These are phyloP conservation scores for Lithophane leautieri DNA, from an alignment of 2,888 invertebrate genomes.

Conservation along the genomic window DNA sequence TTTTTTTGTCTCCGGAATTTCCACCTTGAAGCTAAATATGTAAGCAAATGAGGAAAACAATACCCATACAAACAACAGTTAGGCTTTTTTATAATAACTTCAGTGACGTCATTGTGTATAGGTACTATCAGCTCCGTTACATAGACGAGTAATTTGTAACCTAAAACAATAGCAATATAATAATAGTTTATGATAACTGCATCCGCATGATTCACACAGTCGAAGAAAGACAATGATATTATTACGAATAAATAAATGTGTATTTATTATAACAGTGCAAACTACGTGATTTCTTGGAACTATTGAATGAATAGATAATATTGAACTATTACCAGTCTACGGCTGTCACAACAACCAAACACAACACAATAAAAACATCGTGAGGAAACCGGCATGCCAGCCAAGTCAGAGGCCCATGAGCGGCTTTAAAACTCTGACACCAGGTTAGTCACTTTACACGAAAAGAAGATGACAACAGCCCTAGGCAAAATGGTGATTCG, in stretches of 20 bases:
- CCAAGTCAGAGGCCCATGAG: too few species aligned
- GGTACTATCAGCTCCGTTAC: conserved; percentile 1
- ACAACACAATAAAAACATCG: too few species aligned
- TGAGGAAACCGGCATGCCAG: too few species aligned
- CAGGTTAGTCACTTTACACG: too few species aligned
- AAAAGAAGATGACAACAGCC: background rate
- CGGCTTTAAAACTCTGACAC: too few species aligned
- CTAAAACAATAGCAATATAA: conserved; percentile 45
- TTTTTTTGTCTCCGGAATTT: background rate
- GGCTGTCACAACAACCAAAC: background rate
- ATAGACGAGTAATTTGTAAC: conserved; percentile 30
- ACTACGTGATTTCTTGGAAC: conserved; percentile 30
- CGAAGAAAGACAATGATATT: conserved; percentile 45
- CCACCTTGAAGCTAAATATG: background rate
- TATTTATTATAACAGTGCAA: conserved; percentile 20
- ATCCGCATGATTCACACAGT: conserved; percentile 51
- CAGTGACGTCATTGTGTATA: conserved; percentile 2
- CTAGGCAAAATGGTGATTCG: background rate
- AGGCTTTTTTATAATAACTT: background rate
- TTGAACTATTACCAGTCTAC: conserved; percentile 3
- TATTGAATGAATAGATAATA: conserved; percentile 12
- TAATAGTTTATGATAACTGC: conserved; percentile 50
- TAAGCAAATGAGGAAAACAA: conserved; percentile 17
- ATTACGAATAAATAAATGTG: conserved; percentile 21
- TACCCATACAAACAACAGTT: background rate